These are phyloP conservation scores for Eueides isabella DNA, from an alignment of 1,140 invertebrate species.

Conservation along the genomic window DNA sequence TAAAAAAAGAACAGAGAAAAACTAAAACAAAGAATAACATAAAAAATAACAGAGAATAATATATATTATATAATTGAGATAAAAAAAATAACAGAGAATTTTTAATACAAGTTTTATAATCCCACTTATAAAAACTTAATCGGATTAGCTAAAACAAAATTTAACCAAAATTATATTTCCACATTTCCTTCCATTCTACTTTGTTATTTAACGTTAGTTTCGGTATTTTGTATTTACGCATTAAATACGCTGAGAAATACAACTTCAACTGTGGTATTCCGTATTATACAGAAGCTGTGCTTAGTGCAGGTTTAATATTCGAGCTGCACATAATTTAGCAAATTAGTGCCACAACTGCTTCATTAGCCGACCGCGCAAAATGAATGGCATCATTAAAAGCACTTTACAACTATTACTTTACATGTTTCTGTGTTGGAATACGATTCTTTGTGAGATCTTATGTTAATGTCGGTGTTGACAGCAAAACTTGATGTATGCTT, in stretches of 20 bases:
- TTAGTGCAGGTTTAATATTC: conserved; percentile 47
- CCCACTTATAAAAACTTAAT: neutral
- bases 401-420: conserved; percentile 32
- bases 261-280: neutral
- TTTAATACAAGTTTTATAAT: too few species aligned
- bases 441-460: neutral
- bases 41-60: too few species aligned
- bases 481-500: neutral
- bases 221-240: neutral
- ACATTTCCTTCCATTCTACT: neutral
- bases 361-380: conserved; percentile 46
- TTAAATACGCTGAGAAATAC: conserved; percentile 8
- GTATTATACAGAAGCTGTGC: conserved; percentile 14
- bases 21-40: too few species aligned
- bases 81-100: too few species aligned
- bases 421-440: neutral
- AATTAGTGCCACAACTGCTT: conserved; percentile 50
- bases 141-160: neutral
- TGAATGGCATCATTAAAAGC: conserved; percentile 45
- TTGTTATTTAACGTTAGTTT: neutral
- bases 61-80: too few species aligned
- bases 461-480: conserved; percentile 4
- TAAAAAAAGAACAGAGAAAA: too few species aligned
- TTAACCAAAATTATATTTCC: neutral
- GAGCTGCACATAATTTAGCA: conserved; percentile 49